Evolutionary conservation across 2,113 vertebrate species (phyloP).

Genomic region (Oryctolagus cuniculus): mOryCun1.1 NC_091435.1:53213001-53213500

Average conservation of each 20-base stretch:
- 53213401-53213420: not conserved
- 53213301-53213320: not conserved
- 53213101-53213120: not conserved
- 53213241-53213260: not conserved
- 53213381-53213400: not conserved
- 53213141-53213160: not conserved
- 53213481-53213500: not conserved
- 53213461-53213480: not conserved
- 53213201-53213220: not conserved
- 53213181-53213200: not conserved
- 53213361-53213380: not conserved
- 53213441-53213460: not conserved
- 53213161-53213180: not conserved
- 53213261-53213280: slow-evolving; percentile 60
- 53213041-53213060: not conserved
- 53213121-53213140: not conserved
- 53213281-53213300: not conserved
- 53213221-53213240: slow-evolving; percentile 38
- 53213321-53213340: not conserved
- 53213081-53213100: not conserved
- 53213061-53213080: not conserved
- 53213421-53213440: not conserved
- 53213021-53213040: not conserved
- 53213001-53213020: not conserved
- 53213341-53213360: not conserved